These are phyloP conservation scores for Gobius niger DNA, from an alignment of 2,113 vertebrate species.

Conservation along the genomic window DNA sequence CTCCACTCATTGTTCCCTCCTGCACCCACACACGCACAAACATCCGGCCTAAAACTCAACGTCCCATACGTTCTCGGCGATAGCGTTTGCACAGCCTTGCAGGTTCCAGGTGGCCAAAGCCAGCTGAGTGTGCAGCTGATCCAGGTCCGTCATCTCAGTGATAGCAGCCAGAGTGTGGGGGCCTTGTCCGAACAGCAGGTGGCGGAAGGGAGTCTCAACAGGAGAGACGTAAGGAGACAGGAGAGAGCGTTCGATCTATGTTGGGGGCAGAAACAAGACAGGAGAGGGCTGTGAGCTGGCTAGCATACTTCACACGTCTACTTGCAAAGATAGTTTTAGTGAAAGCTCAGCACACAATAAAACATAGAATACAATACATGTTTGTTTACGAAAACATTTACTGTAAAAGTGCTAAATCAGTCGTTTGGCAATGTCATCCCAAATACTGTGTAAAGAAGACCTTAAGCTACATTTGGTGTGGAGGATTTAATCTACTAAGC, in stretches of 20 bases:
- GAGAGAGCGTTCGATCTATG: conserved; percentile 86
- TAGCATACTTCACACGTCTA: too few species aligned
- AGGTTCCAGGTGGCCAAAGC: conserved; percentile 89
- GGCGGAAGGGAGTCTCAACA: conserved; percentile 83
- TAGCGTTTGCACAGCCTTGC: conserved; percentile 85
- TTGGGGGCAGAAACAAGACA: background rate
- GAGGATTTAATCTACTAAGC: too few species aligned
- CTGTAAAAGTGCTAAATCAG: too few species aligned
- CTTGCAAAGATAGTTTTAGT: too few species aligned
- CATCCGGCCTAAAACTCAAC: conserved; percentile 81
- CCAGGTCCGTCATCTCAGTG: conserved; percentile 64
- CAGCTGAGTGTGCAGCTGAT: conserved; percentile 80
- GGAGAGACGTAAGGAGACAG: conserved; percentile 89
- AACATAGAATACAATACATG: too few species aligned
- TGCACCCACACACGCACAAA: background rate
- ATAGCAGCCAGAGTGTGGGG: conserved; percentile 82
- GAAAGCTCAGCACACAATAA: too few species aligned
- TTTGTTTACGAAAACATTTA: too few species aligned
- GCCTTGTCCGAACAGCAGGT: conserved; percentile 86
- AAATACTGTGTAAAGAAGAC: too few species aligned
- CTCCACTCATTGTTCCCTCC: background rate
- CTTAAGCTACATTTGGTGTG: too few species aligned
- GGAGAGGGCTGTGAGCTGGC: background rate
- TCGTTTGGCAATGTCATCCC: too few species aligned
- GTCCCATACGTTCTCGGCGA: conserved; percentile 85